phyloP scores from a whole-genome alignment of 2,888 invertebrate genomes.

The Halictus quadricinctus region DNA sequence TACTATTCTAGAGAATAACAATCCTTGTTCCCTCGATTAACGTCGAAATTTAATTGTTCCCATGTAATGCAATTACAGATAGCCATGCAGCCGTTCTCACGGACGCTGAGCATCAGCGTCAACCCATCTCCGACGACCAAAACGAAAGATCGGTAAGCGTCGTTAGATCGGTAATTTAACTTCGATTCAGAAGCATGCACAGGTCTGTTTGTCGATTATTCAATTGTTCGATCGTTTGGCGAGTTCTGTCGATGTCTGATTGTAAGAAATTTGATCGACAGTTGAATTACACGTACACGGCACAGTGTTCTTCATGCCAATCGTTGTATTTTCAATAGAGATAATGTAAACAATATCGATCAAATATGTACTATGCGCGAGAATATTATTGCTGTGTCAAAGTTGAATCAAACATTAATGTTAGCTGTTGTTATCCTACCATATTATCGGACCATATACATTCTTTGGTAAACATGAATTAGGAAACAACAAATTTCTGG shows the following conservation, averaged over 20 bases:
- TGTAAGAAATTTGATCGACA: background rate
- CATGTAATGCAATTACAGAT: conserved; percentile 38
- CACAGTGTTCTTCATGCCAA: background rate
- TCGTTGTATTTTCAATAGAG: background rate
- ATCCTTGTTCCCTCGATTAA: background rate
- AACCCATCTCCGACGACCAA: conserved; percentile 4
- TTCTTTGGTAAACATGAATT: background rate
- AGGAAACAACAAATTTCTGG: background rate
- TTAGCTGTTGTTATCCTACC: background rate
- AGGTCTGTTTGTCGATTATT: background rate
- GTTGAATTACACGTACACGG: background rate
- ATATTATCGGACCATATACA: background rate
- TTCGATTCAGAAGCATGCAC: background rate
- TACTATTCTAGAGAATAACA: background rate
- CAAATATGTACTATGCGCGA: background rate
- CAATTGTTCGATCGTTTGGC: background rate
- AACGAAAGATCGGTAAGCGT: conserved; percentile 41
- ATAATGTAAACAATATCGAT: background rate
- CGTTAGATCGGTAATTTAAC: background rate
- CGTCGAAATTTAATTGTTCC: background rate
- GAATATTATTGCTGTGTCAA: background rate
- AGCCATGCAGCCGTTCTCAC: conserved; percentile 44
- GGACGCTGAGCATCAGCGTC: conserved; percentile 21
- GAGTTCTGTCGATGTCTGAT: background rate
- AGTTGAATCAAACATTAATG: background rate